Base-by-base conservation (phyloP, 2,113 vertebrate genomes). In the Leucosticte australis region DNA sequence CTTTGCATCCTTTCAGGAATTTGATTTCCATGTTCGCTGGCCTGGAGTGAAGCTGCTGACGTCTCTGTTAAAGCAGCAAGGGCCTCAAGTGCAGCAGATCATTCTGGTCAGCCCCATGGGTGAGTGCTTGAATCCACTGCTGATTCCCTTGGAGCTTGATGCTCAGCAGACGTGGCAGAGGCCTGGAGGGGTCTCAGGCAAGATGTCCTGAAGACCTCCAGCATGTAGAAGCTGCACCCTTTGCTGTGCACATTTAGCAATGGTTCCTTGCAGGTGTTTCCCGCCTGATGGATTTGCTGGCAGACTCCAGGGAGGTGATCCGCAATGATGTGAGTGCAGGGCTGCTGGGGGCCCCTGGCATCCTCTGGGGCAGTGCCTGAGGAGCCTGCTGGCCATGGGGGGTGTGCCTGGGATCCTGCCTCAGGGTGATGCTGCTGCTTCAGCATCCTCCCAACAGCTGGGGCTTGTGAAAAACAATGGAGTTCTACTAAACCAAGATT, bases 1-100 rank as follows among this genome's bases (percentile, higher is more conserved):
- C 19, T 88, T 33, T 86, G 5, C 35, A 4, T 47, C 30, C 47
- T 84, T 92, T 57, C 89, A 99, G 99, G 99, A 99, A 53, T 99
- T 99, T 98, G 99, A 99, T 96, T 99, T 99, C 95, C 99, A 99
- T 12, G 99, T 99, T 7, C 99, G 99, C 3, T 99, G 99, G 99
- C 99, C 99, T 19, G 98, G 98, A 30, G 99, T 99, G 87, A 99
- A 99, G 89, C 97, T 99, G 20, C 97, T 99, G 55, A 99, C 99
- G 8, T 98, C 98, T 44, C 98, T 99, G 11, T 87, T 99, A 91
- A 99, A 99, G 96, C 99, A 98, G 77, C 98, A 99, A 82, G 98
- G 99, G 18, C 95, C 98, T 83, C 99, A 99, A 78, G 97, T 99
- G 86, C 99, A 99, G 95, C 99, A 99, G n/a, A 98, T 99, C 86